These are phyloP conservation scores for Narcine bancroftii DNA, from an alignment of 2,113 vertebrate genomes.

Conservation along the genomic window DNA sequence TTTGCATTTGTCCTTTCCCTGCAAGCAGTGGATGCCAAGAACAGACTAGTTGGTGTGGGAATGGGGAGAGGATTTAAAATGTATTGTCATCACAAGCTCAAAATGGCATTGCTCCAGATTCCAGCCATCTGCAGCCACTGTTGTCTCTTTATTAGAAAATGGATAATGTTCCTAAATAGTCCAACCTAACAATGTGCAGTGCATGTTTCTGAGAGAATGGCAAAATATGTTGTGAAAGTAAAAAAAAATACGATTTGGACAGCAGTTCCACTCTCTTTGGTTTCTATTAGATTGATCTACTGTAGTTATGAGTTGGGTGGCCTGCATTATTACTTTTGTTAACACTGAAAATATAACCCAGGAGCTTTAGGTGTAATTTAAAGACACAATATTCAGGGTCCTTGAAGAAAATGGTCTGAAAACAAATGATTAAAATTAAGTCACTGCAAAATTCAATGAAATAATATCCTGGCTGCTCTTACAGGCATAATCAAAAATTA, in stretches of 20 bases:
- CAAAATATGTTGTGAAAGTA: neutral
- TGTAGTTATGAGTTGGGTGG: neutral
- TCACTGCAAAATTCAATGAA: neutral
- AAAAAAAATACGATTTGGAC: neutral
- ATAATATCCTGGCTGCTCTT: neutral
- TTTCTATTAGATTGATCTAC: neutral
- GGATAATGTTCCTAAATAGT: neutral
- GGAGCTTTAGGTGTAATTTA: neutral
- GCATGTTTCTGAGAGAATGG: neutral
- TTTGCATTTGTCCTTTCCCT: too few species aligned
- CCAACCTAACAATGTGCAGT: too few species aligned
- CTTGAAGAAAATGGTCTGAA: neutral
- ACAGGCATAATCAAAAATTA: constrained; percentile 7
- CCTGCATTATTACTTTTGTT: neutral
- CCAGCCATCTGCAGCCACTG: too few species aligned
- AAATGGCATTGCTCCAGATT: too few species aligned
- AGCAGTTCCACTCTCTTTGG: neutral
- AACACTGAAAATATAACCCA: neutral
- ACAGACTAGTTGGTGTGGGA: too few species aligned
- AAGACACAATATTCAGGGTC: neutral
- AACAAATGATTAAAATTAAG: neutral
- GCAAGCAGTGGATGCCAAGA: too few species aligned
- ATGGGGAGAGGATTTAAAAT: too few species aligned
- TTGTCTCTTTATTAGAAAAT: neutral
- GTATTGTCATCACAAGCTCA: too few species aligned